Evolutionary conservation across 2,888 invertebrate genomes (phyloP).

Genomic region (Glaucopsyche alexis): DNA sequence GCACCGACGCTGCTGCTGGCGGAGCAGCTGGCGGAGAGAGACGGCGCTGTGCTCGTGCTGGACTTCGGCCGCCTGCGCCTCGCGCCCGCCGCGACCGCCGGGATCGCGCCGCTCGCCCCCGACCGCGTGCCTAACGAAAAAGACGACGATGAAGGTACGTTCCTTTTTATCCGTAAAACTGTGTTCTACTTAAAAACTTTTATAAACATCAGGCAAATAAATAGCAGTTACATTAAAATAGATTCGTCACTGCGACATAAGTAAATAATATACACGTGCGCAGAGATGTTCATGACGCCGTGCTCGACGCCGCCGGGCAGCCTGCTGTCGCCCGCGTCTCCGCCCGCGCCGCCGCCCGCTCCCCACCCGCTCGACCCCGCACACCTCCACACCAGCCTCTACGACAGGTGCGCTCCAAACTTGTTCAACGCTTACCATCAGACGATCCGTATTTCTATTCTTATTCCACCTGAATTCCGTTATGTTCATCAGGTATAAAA

Average conservation of each 20-base stretch:
- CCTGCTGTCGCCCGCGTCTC: slow-evolving; percentile 80
- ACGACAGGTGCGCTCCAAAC: slow-evolving; percentile 55
- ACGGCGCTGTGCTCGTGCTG: slow-evolving; percentile 89
- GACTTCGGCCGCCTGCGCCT: slow-evolving; percentile 93
- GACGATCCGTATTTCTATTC: too few relatives aligned
- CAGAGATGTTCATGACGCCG: slow-evolving; percentile 89
- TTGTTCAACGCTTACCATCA: not conserved
- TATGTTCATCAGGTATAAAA: slow-evolving; percentile 79
- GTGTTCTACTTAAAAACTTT: too few relatives aligned
- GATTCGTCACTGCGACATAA: not conserved
- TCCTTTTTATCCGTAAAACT: too few relatives aligned
- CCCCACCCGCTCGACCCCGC: slow-evolving; percentile 70
- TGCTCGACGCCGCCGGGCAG: slow-evolving; percentile 93
- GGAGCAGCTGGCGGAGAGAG: slow-evolving; percentile 87
- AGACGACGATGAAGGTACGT: slow-evolving; percentile 53
- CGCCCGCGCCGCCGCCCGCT: slow-evolving; percentile 62
- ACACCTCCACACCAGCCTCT: slow-evolving; percentile 57
- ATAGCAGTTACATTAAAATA: too few relatives aligned
- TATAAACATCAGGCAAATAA: too few relatives aligned
- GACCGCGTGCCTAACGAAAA: slow-evolving; percentile 30
- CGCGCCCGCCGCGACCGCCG: slow-evolving; percentile 56
- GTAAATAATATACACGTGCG: not conserved
- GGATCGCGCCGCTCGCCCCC: slow-evolving; percentile 82
- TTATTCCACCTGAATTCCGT: not conserved
- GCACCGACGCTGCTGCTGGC: slow-evolving; percentile 96